A percentile compares a stretch with the other conserved stretches of the same genome.
Conservation (phyloP, 2,113 vertebrate species). For the Psettodes erumei region DNA sequence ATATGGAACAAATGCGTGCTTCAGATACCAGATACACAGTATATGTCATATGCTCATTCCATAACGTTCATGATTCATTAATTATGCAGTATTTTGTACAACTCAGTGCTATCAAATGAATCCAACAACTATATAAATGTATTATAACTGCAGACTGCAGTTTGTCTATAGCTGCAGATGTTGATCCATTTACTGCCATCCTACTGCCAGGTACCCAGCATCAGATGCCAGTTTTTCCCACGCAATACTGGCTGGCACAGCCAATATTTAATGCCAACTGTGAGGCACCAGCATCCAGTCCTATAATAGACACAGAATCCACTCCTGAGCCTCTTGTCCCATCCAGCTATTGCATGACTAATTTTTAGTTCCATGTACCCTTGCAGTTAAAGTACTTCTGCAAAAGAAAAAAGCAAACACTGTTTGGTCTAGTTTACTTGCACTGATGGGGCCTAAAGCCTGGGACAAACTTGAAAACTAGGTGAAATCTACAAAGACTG, state of each 20-base stretch:
- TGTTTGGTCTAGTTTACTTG: background rate
- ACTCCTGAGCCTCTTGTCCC: background rate
- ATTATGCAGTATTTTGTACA: constrained; percentile 35
- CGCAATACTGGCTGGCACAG: constrained; percentile 17
- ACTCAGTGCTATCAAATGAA: constrained; percentile 12
- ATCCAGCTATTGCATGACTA: background rate
- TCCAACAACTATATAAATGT: constrained; percentile 32
- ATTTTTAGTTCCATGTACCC: background rate
- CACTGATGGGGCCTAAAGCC: background rate
- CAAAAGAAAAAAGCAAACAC: too few species aligned
- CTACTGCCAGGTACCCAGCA: constrained; percentile 20
- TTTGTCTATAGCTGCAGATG: constrained; percentile 22
- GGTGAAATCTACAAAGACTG: background rate
- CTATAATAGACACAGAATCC: background rate
- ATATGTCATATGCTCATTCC: constrained; percentile 20
- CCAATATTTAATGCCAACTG: constrained; percentile 38
- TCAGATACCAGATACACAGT: background rate
- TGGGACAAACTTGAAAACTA: too few species aligned
- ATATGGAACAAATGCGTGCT: constrained; percentile 9
- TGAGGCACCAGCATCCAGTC: constrained; percentile 8
- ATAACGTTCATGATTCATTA: constrained; percentile 38
- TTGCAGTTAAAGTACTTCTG: background rate
- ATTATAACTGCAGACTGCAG: constrained; percentile 38
- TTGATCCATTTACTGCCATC: background rate
- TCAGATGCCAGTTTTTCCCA: constrained; percentile 45